A percentile compares a stretch with the other conserved stretches of the same genome.
Evolutionary conservation across 2,888 invertebrate species (phyloP).

Genomic region (Hyalella azteca): DNA sequence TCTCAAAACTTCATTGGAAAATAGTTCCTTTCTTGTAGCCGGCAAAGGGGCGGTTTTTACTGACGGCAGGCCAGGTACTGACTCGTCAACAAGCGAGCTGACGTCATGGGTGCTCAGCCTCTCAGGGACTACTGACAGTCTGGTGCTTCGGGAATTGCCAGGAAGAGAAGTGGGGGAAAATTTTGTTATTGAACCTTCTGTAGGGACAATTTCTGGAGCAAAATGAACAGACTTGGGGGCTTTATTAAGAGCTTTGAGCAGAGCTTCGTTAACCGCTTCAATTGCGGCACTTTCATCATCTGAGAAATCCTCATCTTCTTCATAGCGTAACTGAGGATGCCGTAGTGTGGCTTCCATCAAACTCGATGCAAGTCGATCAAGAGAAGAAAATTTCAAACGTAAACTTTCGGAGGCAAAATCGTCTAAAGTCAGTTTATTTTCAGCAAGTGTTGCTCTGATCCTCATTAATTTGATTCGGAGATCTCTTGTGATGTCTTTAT

Average conservation of each 20-base stretch:
- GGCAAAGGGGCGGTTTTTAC: too few species aligned
- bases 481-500: background rate
- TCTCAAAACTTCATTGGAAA: too few species aligned
- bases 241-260: background rate
- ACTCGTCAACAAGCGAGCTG: too few species aligned
- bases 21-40: too few species aligned
- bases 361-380: background rate
- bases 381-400: background rate
- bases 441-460: background rate
- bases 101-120: too few species aligned
- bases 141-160: too few species aligned
- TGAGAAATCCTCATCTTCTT: background rate
- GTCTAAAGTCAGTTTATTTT: slow-evolving; percentile 5
- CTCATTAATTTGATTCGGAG: background rate
- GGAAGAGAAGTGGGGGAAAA: too few species aligned
- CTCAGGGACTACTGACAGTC: too few species aligned
- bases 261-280: slow-evolving; percentile 16
- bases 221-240: background rate
- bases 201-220: background rate
- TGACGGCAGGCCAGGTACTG: too few species aligned
- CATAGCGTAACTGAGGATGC: background rate
- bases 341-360: background rate
- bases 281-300: background rate
- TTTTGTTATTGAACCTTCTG: too few species aligned
- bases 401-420: slow-evolving; percentile 25